Base-by-base conservation (phyloP, 2,797 vertebrate species). In the Propithecus perrieri region DNA sequence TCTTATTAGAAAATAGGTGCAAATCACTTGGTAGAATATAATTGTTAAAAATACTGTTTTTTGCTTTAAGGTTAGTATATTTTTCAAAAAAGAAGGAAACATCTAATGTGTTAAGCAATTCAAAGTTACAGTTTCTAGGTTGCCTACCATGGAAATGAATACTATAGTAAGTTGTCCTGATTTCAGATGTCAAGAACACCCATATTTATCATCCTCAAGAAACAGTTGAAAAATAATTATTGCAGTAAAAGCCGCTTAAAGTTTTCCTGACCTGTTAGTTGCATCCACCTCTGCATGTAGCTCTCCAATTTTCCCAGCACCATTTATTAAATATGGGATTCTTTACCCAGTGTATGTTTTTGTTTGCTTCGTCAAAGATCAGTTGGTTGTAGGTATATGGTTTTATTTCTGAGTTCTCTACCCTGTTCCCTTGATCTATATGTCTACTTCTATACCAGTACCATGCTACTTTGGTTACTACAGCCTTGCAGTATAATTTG, bases 61-160 rank as follows among this genome's bases (percentile, higher is more conserved):
- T 87, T 76, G 28, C 50, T 20, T 74, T 85, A 20, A 57, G 9
- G 5, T 57, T 72, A 71, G 20, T 38, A 71, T 57, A 4, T 22
- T 93, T 89, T 43, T 89, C 11, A 91, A 33, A 50, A 87, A 85
- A 65, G 18, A 72, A 94, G 53, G 94, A 81, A 41, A 89, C 4
- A 50, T 80, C 9, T 75, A 33, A 87, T 43, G 63, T 80, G 20
- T 43, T 89, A 87, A 85, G 11, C 13, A 97, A 43, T 7, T 53
- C 80, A 96, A 93, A n/a, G 79, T 89, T 71, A 74, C 0, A 46
- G 33, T 50, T 95, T 96, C 71, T 0, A 84, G 53, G 35, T 5
- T 85, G 95, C 91, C 33, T 46, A 14, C 6, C 50, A 67, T 7
- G 71, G 22, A 57, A 72, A 76, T 59, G 67, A 93, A 74, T 24